These are phyloP conservation scores for Chelon auratus DNA, from an alignment of 2,797 vertebrate genomes.

Conservation along the genomic window DNA sequence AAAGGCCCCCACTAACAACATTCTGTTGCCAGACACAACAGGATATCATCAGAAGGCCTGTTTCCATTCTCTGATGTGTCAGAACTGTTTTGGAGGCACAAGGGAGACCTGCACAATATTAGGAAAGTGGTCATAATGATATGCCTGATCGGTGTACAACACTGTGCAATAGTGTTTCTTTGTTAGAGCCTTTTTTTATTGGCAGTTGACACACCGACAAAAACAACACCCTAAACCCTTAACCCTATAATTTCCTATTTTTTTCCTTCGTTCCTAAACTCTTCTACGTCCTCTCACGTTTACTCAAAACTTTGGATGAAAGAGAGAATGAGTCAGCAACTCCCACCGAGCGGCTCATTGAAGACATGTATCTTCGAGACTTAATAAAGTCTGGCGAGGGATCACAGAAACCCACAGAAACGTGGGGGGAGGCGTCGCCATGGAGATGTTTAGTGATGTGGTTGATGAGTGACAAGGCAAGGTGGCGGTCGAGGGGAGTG, in stretches of 20 bases:
- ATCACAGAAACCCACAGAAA: conserved; percentile 64
- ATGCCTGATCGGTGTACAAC: too few relatives aligned
- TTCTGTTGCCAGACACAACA: too few relatives aligned
- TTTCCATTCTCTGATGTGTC: too few relatives aligned
- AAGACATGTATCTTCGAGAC: conserved; percentile 31
- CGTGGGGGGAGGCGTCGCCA: conserved; percentile 42
- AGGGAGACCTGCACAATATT: too few relatives aligned
- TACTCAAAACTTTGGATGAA: conserved; percentile 3
- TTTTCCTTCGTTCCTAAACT: neutral
- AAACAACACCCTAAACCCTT: neutral
- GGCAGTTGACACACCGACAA: neutral
- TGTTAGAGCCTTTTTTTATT: neutral
- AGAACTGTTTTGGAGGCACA: too few relatives aligned
- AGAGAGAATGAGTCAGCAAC: conserved; percentile 17
- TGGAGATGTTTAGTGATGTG: conserved; percentile 65
- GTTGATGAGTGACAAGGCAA: conserved; percentile 41
- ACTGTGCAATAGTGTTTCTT: too few relatives aligned
- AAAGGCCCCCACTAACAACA: too few relatives aligned
- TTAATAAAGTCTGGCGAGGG: conserved; percentile 57
- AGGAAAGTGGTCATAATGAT: too few relatives aligned
- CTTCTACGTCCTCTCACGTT: neutral
- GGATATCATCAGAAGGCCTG: too few relatives aligned
- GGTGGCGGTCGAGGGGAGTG: conserved; percentile 33
- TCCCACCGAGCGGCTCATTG: conserved; percentile 8
- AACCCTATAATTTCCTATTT: neutral